Percentiles rank a stretch among this genome's conserved stretches.
Conservation (phyloP, 2,113 vertebrate species). For the Excalfactoria chinensis region DNA sequence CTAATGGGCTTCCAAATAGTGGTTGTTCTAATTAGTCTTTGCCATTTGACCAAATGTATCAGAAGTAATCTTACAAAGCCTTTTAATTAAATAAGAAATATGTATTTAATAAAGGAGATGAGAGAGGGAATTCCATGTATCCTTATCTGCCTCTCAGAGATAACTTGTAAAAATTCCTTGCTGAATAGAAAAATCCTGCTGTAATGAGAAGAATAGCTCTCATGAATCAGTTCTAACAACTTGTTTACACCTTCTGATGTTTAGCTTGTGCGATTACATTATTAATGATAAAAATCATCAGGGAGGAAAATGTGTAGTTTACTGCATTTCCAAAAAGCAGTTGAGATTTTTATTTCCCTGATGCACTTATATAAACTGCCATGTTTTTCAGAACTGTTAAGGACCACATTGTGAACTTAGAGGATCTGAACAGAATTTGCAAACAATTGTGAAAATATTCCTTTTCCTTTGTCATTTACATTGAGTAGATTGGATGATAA, state of each 20-base stretch:
- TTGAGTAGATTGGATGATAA: neutral
- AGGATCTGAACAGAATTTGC: neutral
- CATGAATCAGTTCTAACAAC: constrained; percentile 49
- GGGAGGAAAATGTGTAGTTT: constrained; percentile 14
- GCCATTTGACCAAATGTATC: constrained; percentile 48
- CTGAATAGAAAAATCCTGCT: constrained; percentile 29
- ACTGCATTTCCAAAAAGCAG: constrained; percentile 19
- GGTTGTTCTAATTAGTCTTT: constrained; percentile 55
- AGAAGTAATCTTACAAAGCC: constrained; percentile 41
- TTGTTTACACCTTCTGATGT: constrained; percentile 50
- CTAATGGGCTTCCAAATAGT: constrained; percentile 15
- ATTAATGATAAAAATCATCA: constrained; percentile 44
- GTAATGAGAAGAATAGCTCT: constrained; percentile 7
- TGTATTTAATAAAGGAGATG: constrained; percentile 50
- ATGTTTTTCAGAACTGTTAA: neutral
- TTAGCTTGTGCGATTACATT: constrained; percentile 46
- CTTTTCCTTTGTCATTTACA: neutral
- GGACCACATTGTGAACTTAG: neutral
- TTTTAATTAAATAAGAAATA: constrained; percentile 72
- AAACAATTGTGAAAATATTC: neutral
- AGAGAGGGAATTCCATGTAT: constrained; percentile 50
- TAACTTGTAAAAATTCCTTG: constrained; percentile 61
- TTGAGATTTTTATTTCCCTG: constrained; percentile 8
- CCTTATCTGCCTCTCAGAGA: constrained; percentile 47
- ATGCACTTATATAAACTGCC: neutral